Conservation (phyloP, 2,113 vertebrate species). For the Chamaea fasciata region DNA sequence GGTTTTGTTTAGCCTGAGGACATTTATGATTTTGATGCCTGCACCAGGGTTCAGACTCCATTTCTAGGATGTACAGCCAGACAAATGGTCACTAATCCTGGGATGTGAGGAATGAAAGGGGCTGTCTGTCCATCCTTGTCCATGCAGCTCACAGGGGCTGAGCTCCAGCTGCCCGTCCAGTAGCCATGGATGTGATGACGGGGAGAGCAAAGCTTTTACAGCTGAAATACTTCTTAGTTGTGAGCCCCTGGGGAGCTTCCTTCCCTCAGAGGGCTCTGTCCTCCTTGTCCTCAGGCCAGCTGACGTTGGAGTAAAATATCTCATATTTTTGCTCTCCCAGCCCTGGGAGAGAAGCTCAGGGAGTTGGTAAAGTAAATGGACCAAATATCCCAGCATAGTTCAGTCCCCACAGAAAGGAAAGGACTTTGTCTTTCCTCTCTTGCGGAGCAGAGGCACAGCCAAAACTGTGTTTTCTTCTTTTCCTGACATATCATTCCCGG, state of each 20-base stretch:
- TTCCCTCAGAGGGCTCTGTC: conserved; percentile 34
- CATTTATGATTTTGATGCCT: not conserved
- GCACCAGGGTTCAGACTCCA: not conserved
- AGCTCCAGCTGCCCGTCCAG: not conserved
- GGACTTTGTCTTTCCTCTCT: not conserved
- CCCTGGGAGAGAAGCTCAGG: not conserved
- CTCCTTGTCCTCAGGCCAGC: conserved; percentile 21
- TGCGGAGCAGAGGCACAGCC: not conserved
- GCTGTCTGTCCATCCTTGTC: not conserved
- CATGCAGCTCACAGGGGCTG: not conserved
- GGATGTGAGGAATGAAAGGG: not conserved
- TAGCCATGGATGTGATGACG: not conserved
- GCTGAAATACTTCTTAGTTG: conserved; percentile 21
- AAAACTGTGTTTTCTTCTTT: not conserved
- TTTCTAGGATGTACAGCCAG: not conserved
- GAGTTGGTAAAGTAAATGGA: conserved; percentile 3
- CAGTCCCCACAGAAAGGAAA: not conserved
- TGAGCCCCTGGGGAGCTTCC: conserved; percentile 29
- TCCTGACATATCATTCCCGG: not conserved
- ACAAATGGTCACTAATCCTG: not conserved
- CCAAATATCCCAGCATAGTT: not conserved
- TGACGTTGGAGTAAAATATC: conserved; percentile 23
- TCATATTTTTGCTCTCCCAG: conserved; percentile 2
- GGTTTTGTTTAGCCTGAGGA: not conserved
- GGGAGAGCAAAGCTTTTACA: not conserved